Conservation (phyloP, 2,113 vertebrate genomes). For the Hystrix cristata region DNA sequence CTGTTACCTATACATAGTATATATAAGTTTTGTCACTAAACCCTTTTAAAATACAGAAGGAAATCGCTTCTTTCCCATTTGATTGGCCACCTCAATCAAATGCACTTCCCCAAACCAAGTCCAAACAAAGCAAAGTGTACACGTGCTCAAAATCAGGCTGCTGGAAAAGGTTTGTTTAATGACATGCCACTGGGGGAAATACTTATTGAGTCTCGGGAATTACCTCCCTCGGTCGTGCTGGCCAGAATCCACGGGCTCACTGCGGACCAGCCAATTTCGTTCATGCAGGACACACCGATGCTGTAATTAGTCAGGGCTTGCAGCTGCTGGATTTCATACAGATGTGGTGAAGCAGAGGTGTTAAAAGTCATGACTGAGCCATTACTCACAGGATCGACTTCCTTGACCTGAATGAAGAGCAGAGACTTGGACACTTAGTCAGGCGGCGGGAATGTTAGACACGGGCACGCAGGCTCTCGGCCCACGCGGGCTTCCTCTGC, state of each 20-base stretch:
- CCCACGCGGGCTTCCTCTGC: constrained; percentile 39
- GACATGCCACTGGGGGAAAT: background rate
- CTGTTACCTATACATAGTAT: background rate
- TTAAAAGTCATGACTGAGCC: constrained; percentile 82
- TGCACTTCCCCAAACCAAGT: background rate
- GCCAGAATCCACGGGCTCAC: constrained; percentile 90
- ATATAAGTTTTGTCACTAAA: background rate
- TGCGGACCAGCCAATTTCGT: constrained; percentile 93
- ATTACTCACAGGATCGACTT: constrained; percentile 84
- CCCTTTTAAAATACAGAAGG: background rate
- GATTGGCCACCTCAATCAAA: background rate
- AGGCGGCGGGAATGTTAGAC: background rate
- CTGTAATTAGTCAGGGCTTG: constrained; percentile 92
- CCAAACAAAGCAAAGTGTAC: background rate
- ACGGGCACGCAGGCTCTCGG: rapidly evolving
- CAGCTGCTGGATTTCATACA: constrained; percentile 90
- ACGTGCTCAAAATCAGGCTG: background rate
- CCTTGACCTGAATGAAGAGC: constrained; percentile 90
- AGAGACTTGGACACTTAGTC: constrained; percentile 52
- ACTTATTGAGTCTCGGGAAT: constrained; percentile 8
- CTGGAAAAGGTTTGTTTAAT: background rate
- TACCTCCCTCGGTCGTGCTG: constrained; percentile 96
- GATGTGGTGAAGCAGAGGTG: constrained; percentile 90
- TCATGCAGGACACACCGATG: constrained; percentile 94
- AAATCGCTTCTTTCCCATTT: background rate